phyloP scores from a whole-genome alignment of 2,113 vertebrate genomes.

The Zosterops lateralis region DNA sequence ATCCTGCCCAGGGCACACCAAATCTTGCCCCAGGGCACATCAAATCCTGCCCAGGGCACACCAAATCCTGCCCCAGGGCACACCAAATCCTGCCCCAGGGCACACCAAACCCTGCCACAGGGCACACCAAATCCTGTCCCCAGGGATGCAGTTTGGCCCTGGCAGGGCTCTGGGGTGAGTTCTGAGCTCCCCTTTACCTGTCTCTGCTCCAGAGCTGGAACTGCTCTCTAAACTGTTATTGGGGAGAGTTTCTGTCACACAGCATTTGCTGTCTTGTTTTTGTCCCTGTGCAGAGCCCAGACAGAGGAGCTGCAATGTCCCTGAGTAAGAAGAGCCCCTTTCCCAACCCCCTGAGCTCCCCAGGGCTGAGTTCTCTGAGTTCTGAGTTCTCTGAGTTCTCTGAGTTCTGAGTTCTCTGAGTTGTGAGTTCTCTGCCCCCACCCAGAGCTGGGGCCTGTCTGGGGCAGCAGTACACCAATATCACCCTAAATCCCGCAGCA shows the following conservation, averaged over 20 bases:
- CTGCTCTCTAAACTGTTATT: background rate
- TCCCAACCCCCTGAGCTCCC: accelerated
- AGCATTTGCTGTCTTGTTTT: background rate
- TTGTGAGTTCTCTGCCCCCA: background rate
- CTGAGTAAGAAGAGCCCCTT: background rate
- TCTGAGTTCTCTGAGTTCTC: too few species aligned
- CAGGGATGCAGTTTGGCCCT: background rate
- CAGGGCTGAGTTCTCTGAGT: too few species aligned
- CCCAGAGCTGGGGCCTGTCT: background rate
- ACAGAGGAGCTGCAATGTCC: background rate
- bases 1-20: too few species aligned
- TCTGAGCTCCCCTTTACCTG: accelerated
- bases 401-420: too few species aligned
- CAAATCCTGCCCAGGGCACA: background rate
- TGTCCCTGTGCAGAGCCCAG: background rate
- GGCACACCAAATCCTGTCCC: too few species aligned
- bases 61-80: too few species aligned
- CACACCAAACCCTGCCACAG: too few species aligned
- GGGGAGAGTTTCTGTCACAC: background rate
- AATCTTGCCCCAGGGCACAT: too few species aligned
- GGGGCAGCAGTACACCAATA: background rate
- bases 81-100: too few species aligned
- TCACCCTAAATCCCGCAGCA: accelerated
- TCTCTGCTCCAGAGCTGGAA: background rate
- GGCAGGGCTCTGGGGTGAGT: background rate